Percentiles rank a stretch among this genome's conserved stretches.
Conservation (phyloP, 2,797 vertebrate species). For the Gallinago stenura region DNA sequence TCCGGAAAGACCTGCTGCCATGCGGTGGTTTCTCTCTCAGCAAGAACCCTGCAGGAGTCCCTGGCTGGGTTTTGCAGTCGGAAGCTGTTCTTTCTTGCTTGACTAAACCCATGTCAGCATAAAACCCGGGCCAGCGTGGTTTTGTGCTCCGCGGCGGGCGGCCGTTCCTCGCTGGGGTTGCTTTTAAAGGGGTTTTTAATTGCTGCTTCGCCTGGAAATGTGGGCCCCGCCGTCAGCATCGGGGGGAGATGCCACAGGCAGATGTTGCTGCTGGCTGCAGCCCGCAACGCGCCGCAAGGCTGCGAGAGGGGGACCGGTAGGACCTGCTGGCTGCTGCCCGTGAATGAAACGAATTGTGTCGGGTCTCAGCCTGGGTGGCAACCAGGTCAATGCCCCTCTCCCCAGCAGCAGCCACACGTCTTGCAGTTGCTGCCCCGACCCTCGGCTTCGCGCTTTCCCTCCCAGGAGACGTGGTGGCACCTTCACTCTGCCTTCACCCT, state of each 20-base stretch:
- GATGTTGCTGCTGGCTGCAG: not conserved
- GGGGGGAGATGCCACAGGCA: not conserved
- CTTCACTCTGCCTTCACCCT: not conserved
- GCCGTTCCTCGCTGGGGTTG: fast-evolving
- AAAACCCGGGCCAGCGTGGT: not conserved
- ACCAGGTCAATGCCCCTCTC: not conserved
- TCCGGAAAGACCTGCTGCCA: constrained; percentile 12
- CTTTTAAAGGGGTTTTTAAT: not conserved
- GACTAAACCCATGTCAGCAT: not conserved
- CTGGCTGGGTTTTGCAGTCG: not conserved
- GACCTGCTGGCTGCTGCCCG: not conserved
- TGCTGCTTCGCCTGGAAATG: not conserved
- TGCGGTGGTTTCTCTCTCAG: not conserved
- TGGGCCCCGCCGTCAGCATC: not conserved
- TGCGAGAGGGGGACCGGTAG: not conserved
- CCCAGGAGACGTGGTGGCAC: fast-evolving
- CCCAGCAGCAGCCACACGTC: fast-evolving
- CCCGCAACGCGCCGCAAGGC: not conserved
- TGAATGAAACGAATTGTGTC: not conserved
- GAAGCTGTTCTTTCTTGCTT: not conserved
- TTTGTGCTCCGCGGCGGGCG: not conserved
- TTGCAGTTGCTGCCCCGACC: not conserved
- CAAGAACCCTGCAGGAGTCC: not conserved
- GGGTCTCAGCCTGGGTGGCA: not conserved
- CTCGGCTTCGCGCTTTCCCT: not conserved